Evolutionary conservation across 2,888 invertebrate species (phyloP).

Genomic region (Hetaerina titia): DNA sequence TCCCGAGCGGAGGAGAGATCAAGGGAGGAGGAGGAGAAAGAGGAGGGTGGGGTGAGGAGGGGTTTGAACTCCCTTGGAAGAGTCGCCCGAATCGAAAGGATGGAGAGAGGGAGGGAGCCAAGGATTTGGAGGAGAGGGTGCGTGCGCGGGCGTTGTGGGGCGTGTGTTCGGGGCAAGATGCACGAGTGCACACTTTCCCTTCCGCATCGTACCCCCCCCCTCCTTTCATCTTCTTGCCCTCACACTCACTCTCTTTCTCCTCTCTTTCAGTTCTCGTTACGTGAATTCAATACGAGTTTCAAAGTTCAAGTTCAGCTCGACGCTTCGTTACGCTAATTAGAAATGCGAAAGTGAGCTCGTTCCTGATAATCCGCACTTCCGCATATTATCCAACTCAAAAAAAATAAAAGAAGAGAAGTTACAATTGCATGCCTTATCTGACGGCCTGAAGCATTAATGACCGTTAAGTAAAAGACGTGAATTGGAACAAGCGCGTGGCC

Average conservation of each 20-base stretch:
- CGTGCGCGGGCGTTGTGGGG: background rate
- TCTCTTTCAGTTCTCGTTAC: constrained; percentile 25
- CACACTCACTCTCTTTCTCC: background rate
- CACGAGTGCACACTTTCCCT: background rate
- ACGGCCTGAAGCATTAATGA: background rate
- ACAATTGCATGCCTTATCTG: background rate
- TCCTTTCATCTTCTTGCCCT: too few species aligned
- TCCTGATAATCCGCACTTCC: background rate
- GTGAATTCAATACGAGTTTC: constrained; percentile 16
- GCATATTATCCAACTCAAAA: background rate
- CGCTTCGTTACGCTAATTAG: constrained; percentile 35
- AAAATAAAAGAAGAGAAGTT: background rate
- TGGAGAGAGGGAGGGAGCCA: background rate
- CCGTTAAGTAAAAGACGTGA: background rate
- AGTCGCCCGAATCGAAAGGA: background rate
- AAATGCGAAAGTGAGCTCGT: constrained; percentile 28
- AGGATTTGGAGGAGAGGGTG: background rate
- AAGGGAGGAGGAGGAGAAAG: background rate
- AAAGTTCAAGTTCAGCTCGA: constrained; percentile 27
- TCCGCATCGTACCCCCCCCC: background rate
- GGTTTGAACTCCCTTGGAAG: background rate
- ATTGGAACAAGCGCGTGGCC: background rate
- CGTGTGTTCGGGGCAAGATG: background rate
- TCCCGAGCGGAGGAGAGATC: constrained; percentile 3
- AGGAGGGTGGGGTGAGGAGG: background rate